phyloP scores from a whole-genome alignment of 37 sponge, comb jelly and placozoan species.

The Cladorhizidae sp. region DNA sequence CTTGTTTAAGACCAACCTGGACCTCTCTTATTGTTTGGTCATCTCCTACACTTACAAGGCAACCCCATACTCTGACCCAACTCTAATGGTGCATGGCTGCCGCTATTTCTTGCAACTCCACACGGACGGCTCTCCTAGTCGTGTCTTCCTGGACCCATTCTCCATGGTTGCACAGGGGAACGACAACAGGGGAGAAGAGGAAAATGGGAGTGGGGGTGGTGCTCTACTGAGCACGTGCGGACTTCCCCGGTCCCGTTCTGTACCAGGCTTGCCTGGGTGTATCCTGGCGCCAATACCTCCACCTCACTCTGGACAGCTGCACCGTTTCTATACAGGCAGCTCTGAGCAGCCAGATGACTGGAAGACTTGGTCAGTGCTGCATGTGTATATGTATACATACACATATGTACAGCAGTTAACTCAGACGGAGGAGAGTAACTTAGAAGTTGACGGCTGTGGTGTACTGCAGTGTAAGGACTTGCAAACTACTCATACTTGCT shows the following conservation, averaged over 20 bases:
- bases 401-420: too few species aligned
- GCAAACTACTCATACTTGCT: too few species aligned
- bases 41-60: slow-evolving; percentile 53
- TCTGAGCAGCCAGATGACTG: slow-evolving; percentile 14
- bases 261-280: slow-evolving; percentile 34
- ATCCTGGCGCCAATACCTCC: slow-evolving; percentile 41
- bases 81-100: neutral
- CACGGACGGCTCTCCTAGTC: slow-evolving; percentile 34
- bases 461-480: too few species aligned
- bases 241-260: slow-evolving; percentile 33
- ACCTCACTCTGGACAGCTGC: slow-evolving; percentile 8
- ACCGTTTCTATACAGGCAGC: slow-evolving; percentile 52
- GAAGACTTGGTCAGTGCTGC: slow-evolving; percentile 60
- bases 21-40: slow-evolving; percentile 41
- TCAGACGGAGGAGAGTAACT: too few species aligned
- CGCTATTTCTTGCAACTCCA: slow-evolving; percentile 53
- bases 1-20: slow-evolving; percentile 50
- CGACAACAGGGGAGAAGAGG: too few species aligned
- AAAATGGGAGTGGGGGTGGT: neutral
- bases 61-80: neutral
- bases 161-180: neutral
- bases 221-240: neutral
- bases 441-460: too few species aligned
- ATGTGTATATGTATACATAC: too few species aligned
- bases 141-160: slow-evolving; percentile 52